Evolutionary conservation across 2,888 invertebrate genomes (phyloP).

Genomic region (Dinocampus coccinellae): DNA sequence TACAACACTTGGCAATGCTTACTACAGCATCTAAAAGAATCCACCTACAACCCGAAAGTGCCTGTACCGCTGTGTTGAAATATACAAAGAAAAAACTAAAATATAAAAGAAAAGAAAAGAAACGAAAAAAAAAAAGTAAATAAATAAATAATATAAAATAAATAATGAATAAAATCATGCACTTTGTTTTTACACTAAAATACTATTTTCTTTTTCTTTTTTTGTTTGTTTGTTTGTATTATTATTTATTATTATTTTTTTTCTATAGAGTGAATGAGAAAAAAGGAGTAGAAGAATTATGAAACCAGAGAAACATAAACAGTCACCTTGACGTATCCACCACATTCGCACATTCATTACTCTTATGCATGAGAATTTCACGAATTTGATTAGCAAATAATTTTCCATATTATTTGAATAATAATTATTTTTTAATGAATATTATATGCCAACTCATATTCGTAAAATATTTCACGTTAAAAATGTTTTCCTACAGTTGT

Average conservation of each 20-base stretch:
- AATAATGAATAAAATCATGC: conserved; percentile 61
- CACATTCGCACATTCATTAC: conserved; percentile 46
- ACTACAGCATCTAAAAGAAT: conserved; percentile 60
- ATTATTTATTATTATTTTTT: too few species aligned
- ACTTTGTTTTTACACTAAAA: conserved; percentile 55
- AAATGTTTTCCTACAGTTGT: conserved; percentile 25
- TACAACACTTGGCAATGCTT: conserved; percentile 70
- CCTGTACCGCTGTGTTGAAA: conserved; percentile 62
- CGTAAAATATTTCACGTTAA: conserved; percentile 16
- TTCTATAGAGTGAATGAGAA: conserved; percentile 50
- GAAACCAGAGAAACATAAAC: conserved; percentile 38
- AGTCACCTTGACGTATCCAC: conserved; percentile 46
- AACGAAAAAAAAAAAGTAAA: conserved; percentile 18
- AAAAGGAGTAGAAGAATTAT: conserved; percentile 52
- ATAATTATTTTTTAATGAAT: neutral
- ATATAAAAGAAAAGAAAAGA: neutral
- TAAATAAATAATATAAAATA: conserved; percentile 20
- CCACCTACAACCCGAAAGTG: conserved; percentile 67
- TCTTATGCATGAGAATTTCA: conserved; percentile 42
- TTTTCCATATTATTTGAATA: neutral
- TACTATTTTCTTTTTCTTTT: too few species aligned
- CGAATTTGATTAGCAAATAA: conserved; percentile 45
- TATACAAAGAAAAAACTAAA: conserved; percentile 40
- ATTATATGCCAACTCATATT: neutral
- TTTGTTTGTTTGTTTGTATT: too few species aligned